Evolutionary conservation across 2,888 invertebrate genomes (phyloP).

Genomic region (Barypeithes pellucidus): DNA sequence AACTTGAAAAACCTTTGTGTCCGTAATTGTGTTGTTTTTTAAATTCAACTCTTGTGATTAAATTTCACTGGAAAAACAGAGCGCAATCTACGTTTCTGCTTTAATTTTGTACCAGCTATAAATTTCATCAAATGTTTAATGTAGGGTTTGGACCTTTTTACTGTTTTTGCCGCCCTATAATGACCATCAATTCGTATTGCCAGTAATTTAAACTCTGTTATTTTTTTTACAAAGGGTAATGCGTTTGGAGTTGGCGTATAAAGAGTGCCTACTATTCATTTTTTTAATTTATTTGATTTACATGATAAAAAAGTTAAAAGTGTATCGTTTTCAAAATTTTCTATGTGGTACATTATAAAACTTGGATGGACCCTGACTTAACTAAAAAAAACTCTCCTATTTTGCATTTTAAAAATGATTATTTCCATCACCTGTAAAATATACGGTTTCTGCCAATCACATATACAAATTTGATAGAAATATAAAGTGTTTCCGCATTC

Average conservation of each 20-base stretch:
- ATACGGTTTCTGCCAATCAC: too few species aligned
- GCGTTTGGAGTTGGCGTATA: background rate
- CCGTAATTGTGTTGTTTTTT: background rate
- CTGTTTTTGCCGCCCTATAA: constrained; percentile 20
- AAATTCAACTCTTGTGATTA: background rate
- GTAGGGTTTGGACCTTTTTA: constrained; percentile 12
- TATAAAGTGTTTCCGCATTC: too few species aligned
- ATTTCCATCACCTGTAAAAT: too few species aligned
- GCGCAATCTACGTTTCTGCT: background rate
- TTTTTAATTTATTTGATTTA: too few species aligned
- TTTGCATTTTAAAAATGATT: too few species aligned
- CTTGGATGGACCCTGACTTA: too few species aligned
- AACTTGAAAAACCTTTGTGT: background rate
- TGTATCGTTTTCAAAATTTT: too few species aligned
- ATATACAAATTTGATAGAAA: too few species aligned
- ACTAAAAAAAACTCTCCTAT: too few species aligned
- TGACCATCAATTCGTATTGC: background rate
- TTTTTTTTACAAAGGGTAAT: constrained; percentile 1
- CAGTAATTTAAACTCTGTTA: background rate
- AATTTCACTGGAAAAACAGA: constrained; percentile 5
- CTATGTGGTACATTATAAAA: too few species aligned
- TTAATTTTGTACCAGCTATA: constrained; percentile 25
- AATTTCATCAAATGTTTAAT: constrained; percentile 22
- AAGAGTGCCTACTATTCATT: too few species aligned
- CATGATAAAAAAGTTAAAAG: too few species aligned